Evolutionary conservation across 2,113 vertebrate genomes (phyloP), one percentile per base, ranked within the genome.

Genomic region (Puffinus mauretanicus): DNA sequence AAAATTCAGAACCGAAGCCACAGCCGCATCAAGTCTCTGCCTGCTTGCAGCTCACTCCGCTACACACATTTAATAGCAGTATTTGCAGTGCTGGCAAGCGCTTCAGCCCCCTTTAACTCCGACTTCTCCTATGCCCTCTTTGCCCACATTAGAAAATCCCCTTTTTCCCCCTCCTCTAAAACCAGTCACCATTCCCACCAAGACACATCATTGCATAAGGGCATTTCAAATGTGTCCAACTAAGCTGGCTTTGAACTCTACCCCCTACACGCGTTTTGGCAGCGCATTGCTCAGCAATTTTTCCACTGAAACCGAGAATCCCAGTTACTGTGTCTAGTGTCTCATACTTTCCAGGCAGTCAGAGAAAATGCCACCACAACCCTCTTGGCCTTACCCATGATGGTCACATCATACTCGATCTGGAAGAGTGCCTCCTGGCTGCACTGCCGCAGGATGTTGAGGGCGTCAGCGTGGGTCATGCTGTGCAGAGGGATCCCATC

Each of bases 381-480:
- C 72, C 20, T n/a, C n/a, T 42, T 46, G 78, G 82, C 85, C 99
- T 99, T 98, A 99, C 99, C 99, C 97, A 99, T 99, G 93, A 99
- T 98, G 86, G 98, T 98, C 97, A 99, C 98, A 77, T 99, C 99
- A 17, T 99, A 99, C 96, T 99, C 99, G 9, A 99, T 99, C 98
- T 99, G 99, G 98, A 99, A 99, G 88, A 99, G 98, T 4, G 99
- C 99, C 96, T 99, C 99, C 58, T 99, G 99, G 97, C 98, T 95
- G 95, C 99, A 99, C 97, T 99, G 99, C 95, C 98, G 98, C 94
- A 99, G 98, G 85, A 99, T 98, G 95, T 98, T 99, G 93, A 99
- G 96, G 26, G 99, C 99, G 0, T 99, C 98, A 10, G 98, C 98
- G 1, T 99, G 99, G 96, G 98, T 99, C 97, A 99, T 98, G 61